These are phyloP conservation scores for Subacronicta megacephala DNA, from an alignment of 2,888 invertebrate genomes.

Conservation along the genomic window DNA sequence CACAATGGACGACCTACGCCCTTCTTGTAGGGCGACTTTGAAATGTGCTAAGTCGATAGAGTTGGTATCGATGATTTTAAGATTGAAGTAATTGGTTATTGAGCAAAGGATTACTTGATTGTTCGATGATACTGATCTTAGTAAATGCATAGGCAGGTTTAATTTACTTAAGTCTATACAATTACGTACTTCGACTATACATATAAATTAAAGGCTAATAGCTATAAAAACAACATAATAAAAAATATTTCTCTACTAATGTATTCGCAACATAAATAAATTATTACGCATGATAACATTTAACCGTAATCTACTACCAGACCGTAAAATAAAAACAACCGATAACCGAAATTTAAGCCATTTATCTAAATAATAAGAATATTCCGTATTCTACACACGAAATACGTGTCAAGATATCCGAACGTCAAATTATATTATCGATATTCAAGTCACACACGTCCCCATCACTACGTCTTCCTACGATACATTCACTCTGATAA, in stretches of 20 bases:
- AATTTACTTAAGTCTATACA: too few relatives aligned
- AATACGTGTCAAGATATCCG: conserved; percentile 70
- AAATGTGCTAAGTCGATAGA: conserved; percentile 2
- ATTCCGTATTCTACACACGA: conserved; percentile 69
- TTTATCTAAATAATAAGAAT: conserved; percentile 56
- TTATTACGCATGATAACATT: background rate
- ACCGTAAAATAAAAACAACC: conserved; percentile 5
- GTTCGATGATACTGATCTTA: too few relatives aligned
- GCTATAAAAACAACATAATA: too few relatives aligned
- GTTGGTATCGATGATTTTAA: conserved; percentile 29
- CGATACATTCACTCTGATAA: conserved; percentile 42
- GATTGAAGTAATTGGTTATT: too few relatives aligned
- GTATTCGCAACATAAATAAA: background rate
- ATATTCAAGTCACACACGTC: conserved; percentile 76
- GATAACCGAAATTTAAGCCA: conserved; percentile 18
- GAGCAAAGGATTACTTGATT: too few relatives aligned
- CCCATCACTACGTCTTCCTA: conserved; percentile 68
- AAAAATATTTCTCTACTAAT: too few relatives aligned
- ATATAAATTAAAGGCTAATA: too few relatives aligned
- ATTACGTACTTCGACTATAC: too few relatives aligned
- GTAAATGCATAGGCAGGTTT: too few relatives aligned
- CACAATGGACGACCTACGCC: conserved; percentile 71
- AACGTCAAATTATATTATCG: conserved; percentile 67
- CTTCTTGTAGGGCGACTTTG: conserved; percentile 55
- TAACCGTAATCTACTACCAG: conserved; percentile 2